Conservation (phyloP, 1,140 invertebrate species). For the Aphis gossypii region DNA sequence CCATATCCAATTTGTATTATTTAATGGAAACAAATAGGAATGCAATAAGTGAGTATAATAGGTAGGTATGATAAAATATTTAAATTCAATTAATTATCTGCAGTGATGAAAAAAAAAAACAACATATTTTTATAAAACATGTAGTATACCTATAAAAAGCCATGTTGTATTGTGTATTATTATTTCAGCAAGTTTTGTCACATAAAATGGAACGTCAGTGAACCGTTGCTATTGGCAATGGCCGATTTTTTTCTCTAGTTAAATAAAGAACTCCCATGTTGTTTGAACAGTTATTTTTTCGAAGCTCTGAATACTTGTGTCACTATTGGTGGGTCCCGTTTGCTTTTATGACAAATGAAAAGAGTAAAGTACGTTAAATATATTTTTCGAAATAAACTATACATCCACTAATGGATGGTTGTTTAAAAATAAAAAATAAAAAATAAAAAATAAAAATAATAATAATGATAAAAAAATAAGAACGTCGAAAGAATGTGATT, state of each 20-base stretch:
- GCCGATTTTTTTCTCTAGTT: background rate
- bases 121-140: background rate
- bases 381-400: background rate
- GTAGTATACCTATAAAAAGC: background rate
- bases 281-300: constrained; percentile 34
- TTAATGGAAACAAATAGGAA: background rate
- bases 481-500: background rate
- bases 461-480: background rate
- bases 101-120: background rate
- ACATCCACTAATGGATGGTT: background rate
- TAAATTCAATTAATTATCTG: background rate
- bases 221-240: constrained; percentile 38
- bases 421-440: background rate
- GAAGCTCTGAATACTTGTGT: background rate
- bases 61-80: background rate
- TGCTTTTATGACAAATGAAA: constrained; percentile 10
- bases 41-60: background rate
- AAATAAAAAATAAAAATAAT: background rate
- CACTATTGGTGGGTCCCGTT: constrained; percentile 23
- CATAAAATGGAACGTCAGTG: background rate
- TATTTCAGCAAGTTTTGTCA: background rate
- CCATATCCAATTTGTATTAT: background rate
- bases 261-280: constrained; percentile 30
- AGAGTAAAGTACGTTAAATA: background rate
- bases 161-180: background rate